Evolutionary conservation across 2,888 invertebrate species (phyloP).

Genomic region (Serripes groenlandicus): DNA sequence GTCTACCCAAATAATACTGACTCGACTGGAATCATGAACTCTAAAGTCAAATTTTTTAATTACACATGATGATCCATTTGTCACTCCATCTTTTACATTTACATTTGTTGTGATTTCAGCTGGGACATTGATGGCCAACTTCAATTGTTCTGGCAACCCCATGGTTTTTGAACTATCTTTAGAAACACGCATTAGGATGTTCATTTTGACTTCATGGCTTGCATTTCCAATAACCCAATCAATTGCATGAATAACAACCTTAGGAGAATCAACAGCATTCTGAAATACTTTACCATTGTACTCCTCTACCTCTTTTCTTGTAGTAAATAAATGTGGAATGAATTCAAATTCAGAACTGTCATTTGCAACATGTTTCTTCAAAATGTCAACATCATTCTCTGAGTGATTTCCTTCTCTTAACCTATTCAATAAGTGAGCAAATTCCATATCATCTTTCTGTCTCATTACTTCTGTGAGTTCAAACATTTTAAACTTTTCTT

Average conservation of each 20-base stretch:
- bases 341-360: too few species aligned
- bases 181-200: background rate
- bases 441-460: constrained; percentile 58
- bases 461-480: constrained; percentile 53
- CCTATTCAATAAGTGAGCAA: constrained; percentile 60
- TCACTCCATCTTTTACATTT: constrained; percentile 57
- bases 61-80: constrained; percentile 60
- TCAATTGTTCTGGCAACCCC: constrained; percentile 28
- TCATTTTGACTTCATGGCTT: background rate
- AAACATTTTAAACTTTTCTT: background rate
- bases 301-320: constrained; percentile 24
- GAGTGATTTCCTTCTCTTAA: constrained; percentile 51
- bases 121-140: constrained; percentile 21
- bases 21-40: constrained; percentile 13
- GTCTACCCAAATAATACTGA: constrained; percentile 55
- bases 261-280: background rate
- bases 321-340: constrained; percentile 42
- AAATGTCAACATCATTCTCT: constrained; percentile 24
- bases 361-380: constrained; percentile 15
- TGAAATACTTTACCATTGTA: constrained; percentile 33
- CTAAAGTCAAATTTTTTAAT: constrained; percentile 44
- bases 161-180: constrained; percentile 38
- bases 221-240: constrained; percentile 47
- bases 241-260: constrained; percentile 27
- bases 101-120: constrained; percentile 51